Percentiles rank a stretch among this genome's conserved stretches.
Evolutionary conservation across 2,797 vertebrate species (phyloP).

Genomic region (Sphaeramia orbicularis): DNA sequence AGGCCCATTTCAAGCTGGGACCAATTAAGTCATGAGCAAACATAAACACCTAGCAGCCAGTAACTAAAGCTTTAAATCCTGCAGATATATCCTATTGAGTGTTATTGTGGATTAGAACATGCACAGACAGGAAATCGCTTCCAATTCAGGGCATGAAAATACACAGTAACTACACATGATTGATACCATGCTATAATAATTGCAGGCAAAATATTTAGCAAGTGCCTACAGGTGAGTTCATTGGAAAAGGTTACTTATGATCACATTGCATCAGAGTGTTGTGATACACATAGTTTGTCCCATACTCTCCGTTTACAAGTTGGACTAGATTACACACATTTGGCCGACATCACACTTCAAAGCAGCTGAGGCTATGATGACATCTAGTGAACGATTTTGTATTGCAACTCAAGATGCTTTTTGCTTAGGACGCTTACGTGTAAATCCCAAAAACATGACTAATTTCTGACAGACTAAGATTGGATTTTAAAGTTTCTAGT

Average conservation of each 20-base stretch:
- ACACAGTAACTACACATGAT: conserved; percentile 45
- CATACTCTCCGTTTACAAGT: conserved; percentile 13
- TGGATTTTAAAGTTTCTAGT: background rate
- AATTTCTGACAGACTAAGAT: background rate
- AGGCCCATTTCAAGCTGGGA: conserved; percentile 67
- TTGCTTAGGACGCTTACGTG: conserved; percentile 1
- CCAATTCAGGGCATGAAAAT: conserved; percentile 40
- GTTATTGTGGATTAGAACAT: conserved; percentile 51
- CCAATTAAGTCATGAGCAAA: conserved; percentile 84
- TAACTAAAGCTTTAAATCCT: conserved; percentile 45
- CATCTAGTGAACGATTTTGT: conserved; percentile 72
- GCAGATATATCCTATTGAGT: conserved; percentile 55
- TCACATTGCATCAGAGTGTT: conserved; percentile 24
- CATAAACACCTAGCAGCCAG: conserved; percentile 69
- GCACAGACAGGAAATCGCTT: conserved; percentile 56
- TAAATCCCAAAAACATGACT: conserved; percentile 17
- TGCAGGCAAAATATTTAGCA: conserved; percentile 27
- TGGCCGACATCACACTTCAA: background rate
- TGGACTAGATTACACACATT: conserved; percentile 12
- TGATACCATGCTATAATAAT: conserved; percentile 28
- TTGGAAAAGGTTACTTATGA: conserved; percentile 4
- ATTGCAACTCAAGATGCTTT: conserved; percentile 34
- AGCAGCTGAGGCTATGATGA: conserved; percentile 59
- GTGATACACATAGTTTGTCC: conserved; percentile 27
- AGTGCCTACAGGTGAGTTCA: conserved; percentile 42